Conservation (phyloP, 2,113 vertebrate genomes). For the Grallaria varia region DNA sequence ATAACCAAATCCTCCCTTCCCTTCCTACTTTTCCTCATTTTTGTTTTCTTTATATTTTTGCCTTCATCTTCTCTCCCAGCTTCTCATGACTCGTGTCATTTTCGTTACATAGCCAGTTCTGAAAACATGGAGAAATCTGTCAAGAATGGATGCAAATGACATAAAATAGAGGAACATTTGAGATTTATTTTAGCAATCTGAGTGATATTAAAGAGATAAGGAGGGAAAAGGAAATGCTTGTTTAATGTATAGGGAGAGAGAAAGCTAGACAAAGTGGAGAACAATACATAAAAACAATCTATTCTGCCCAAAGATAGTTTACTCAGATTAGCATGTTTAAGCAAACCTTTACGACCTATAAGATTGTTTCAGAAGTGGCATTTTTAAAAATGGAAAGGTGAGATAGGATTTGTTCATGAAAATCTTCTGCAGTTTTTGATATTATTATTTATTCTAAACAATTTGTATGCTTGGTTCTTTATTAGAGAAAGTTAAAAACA, state of each 20-base stretch:
- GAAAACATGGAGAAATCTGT: constrained; percentile 23
- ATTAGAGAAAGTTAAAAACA: neutral
- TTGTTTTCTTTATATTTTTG: neutral
- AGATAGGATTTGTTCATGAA: neutral
- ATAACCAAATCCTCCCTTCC: neutral
- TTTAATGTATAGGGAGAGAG: neutral
- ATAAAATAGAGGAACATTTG: neutral
- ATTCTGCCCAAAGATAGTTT: neutral
- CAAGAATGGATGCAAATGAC: neutral
- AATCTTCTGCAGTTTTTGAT: neutral
- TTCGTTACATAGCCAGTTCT: neutral
- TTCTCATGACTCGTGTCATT: neutral
- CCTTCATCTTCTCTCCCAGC: neutral
- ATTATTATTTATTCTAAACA: neutral
- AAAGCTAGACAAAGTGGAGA: neutral
- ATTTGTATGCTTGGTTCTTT: neutral
- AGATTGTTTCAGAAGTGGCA: neutral
- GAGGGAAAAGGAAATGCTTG: neutral
- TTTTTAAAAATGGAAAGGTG: neutral
- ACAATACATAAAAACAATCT: neutral
- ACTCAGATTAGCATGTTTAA: neutral
- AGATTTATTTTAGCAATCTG: constrained; percentile 9
- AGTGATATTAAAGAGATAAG: neutral
- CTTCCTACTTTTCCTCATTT: neutral
- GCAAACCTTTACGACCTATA: neutral